A percentile compares a stretch with the other conserved stretches of the same genome.
phyloP scores from a whole-genome alignment of 2,113 vertebrate genomes.

The Calyptommatus sinebrachiatus region DNA sequence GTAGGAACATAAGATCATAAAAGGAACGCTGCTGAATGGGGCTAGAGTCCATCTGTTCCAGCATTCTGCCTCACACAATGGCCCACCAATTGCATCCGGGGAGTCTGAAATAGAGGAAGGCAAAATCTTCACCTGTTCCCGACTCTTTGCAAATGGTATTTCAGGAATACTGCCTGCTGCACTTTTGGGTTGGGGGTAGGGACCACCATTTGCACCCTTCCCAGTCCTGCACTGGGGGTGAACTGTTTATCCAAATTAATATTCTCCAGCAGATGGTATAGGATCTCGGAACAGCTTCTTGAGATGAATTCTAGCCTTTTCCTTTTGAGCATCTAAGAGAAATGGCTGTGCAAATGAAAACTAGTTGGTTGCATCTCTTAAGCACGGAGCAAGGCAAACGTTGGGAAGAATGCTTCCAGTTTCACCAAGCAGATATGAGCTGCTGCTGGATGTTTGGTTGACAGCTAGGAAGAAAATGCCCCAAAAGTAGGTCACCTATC shows the following conservation, averaged over 20 bases:
- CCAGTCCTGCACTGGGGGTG: too few species aligned
- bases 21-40: too few species aligned
- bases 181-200: too few species aligned
- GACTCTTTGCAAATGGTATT: too few species aligned
- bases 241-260: neutral
- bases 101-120: too few species aligned
- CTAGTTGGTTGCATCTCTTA: rapidly evolving
- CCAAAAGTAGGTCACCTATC: slow-evolving; percentile 51
- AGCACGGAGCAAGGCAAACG: rapidly evolving
- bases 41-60: too few species aligned
- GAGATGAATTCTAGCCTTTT: neutral
- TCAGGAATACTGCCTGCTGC: too few species aligned
- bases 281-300: neutral
- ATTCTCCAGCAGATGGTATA: neutral
- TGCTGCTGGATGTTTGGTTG: rapidly evolving
- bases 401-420: rapidly evolving
- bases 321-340: neutral
- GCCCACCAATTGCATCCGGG: too few species aligned
- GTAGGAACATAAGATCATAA: too few species aligned
- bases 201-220: too few species aligned
- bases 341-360: neutral
- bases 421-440: neutral
- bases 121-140: too few species aligned
- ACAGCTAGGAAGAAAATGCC: slow-evolving; percentile 39
- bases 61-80: too few species aligned